Evolutionary conservation across 2,888 invertebrate species (phyloP).

Genomic region (Aphrophora alni): DNA sequence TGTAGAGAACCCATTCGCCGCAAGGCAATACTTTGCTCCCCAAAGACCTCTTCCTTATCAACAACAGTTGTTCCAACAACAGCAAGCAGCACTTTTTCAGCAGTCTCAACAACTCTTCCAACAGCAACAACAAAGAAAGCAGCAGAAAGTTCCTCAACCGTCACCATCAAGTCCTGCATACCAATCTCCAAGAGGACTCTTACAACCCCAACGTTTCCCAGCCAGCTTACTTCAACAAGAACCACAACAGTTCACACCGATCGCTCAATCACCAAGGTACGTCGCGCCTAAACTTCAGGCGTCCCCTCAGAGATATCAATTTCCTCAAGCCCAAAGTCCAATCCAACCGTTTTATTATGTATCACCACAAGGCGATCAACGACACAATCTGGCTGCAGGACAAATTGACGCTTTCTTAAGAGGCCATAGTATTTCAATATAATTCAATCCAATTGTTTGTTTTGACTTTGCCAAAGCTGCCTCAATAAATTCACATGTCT

Average conservation of each 20-base stretch:
- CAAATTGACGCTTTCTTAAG: conserved; percentile 83
- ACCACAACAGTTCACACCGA: conserved; percentile 54
- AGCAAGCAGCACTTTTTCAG: conserved; percentile 66
- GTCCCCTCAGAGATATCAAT: conserved; percentile 22
- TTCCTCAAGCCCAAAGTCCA: conserved; percentile 39
- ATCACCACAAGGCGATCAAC: conserved; percentile 53
- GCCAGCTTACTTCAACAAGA: conserved; percentile 54
- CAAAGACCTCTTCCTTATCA: conserved; percentile 52
- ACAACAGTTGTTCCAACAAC: conserved; percentile 58
- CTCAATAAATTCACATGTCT: not conserved
- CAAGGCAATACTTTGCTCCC: conserved; percentile 46
- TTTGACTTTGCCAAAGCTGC: conserved; percentile 34
- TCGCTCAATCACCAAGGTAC: conserved; percentile 54
- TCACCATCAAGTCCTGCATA: conserved; percentile 35
- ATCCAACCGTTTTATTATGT: conserved; percentile 56
- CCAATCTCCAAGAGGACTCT: conserved; percentile 37
- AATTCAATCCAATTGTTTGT: conserved; percentile 5
- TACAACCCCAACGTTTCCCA: conserved; percentile 45
- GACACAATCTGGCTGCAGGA: conserved; percentile 63
- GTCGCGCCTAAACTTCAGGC: conserved; percentile 58
- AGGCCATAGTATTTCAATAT: conserved; percentile 58
- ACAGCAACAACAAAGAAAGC: conserved; percentile 56
- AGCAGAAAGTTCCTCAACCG: conserved; percentile 53
- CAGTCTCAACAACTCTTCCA: conserved; percentile 69
- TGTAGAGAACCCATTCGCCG: conserved; percentile 58